These are phyloP conservation scores for Podocnemis expansa DNA, from an alignment of 2,113 vertebrate species.

Conservation along the genomic window DNA sequence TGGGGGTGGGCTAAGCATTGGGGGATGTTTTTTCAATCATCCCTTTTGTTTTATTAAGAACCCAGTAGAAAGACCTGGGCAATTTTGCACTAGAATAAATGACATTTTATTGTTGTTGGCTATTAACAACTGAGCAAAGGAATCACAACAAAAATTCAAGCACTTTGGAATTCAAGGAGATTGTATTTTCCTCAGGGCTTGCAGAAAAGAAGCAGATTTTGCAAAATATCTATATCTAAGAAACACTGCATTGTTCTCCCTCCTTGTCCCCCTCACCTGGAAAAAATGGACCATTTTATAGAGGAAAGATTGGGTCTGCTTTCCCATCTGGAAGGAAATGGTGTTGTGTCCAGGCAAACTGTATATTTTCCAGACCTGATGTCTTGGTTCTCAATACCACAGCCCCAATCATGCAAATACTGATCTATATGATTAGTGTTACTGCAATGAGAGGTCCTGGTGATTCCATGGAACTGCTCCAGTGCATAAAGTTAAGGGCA, in stretches of 20 bases:
- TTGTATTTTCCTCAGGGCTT: not conserved
- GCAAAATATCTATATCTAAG: not conserved
- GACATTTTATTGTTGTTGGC: not conserved
- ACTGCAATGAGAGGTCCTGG: not conserved
- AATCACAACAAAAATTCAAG: not conserved
- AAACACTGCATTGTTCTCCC: accelerated
- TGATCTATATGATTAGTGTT: not conserved
- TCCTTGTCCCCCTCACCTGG: not conserved
- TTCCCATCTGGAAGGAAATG: not conserved
- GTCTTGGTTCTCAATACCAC: not conserved
- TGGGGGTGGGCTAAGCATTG: not conserved
- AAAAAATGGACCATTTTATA: not conserved
- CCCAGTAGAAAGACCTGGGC: not conserved
- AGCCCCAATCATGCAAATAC: accelerated
- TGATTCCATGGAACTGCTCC: not conserved
- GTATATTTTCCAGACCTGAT: not conserved
- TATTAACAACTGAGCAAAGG: not conserved
- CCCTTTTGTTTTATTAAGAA: not conserved
- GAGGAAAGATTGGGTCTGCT: not conserved
- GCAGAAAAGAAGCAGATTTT: not conserved
- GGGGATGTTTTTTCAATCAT: not conserved
- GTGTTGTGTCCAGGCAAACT: not conserved
- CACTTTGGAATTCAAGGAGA: not conserved
- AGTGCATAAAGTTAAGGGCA: not conserved
- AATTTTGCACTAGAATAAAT: not conserved